These are phyloP conservation scores for Bellardia bayeri DNA, from an alignment of 2,888 invertebrate species.

Conservation along the genomic window DNA sequence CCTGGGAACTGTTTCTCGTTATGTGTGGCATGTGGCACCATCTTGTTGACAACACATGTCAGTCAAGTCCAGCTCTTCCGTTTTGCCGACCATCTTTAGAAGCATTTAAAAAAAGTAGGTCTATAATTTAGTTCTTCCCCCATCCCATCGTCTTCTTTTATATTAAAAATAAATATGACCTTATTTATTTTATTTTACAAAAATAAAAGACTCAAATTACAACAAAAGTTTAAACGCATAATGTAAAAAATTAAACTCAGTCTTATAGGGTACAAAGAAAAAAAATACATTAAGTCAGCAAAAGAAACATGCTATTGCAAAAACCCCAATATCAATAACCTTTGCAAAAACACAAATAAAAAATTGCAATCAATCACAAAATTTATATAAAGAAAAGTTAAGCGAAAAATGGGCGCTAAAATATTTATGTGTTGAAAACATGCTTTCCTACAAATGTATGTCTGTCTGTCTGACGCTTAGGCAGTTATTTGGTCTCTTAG, in stretches of 20 bases:
- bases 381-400: constrained; percentile 9
- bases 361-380: constrained; percentile 54
- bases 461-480: not conserved
- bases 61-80: too few species aligned
- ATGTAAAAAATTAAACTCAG: constrained; percentile 21
- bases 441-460: constrained; percentile 2
- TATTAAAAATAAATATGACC: constrained; percentile 47
- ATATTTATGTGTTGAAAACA: constrained; percentile 49
- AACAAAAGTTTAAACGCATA: constrained; percentile 32
- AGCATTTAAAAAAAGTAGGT: not conserved
- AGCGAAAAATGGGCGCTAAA: constrained; percentile 50
- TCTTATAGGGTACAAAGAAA: constrained; percentile 16
- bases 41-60: too few species aligned
- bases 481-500: constrained; percentile 7
- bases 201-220: not conserved
- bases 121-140: not conserved
- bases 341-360: constrained; percentile 30
- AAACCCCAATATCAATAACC: constrained; percentile 44
- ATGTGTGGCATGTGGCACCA: too few species aligned
- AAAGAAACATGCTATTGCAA: constrained; percentile 17
- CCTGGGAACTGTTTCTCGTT: too few species aligned
- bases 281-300: constrained; percentile 50
- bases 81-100: too few species aligned
- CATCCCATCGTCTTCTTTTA: constrained; percentile 1
- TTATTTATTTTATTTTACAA: constrained; percentile 15